A percentile compares a stretch with the other conserved stretches of the same genome.
Conservation (phyloP, 2,888 invertebrate species). For the Lampropteryx suffumata region DNA sequence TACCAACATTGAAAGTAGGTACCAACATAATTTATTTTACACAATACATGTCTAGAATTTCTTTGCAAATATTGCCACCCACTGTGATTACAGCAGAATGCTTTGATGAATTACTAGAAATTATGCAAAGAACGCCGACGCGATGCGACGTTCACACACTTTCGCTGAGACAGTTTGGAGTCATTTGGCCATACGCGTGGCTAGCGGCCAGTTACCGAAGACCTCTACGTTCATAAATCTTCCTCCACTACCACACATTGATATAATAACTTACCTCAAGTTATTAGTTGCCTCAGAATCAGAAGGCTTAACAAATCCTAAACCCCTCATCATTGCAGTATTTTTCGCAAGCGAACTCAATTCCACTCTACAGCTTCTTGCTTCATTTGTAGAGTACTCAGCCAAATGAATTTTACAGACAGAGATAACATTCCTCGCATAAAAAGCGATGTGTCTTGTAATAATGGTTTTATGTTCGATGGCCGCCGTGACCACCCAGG, state of each 20-base stretch:
- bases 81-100: conserved; percentile 58
- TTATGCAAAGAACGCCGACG: conserved; percentile 62
- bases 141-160: conserved; percentile 65
- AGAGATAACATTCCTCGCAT: conserved; percentile 10
- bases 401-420: neutral
- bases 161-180: conserved; percentile 77
- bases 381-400: no score
- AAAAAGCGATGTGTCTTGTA: conserved; percentile 39
- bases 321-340: no score
- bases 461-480: conserved; percentile 53
- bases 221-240: conserved; percentile 34
- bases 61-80: conserved; percentile 59
- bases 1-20: no score
- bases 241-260: no score
- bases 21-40: conserved; percentile 13
- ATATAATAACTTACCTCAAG: no score
- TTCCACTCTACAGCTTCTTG: no score
- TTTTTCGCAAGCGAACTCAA: no score
- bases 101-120: conserved; percentile 69
- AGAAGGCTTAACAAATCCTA: no score
- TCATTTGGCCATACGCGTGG: conserved; percentile 48
- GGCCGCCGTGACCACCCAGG: conserved; percentile 69
- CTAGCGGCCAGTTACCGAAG: conserved; percentile 47
- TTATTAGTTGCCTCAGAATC: no score
- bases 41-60: conserved; percentile 46